A percentile compares a stretch with the other conserved stretches of the same genome.
Conservation (phyloP, 2,113 vertebrate genomes). For the Lates calcarifer region DNA sequence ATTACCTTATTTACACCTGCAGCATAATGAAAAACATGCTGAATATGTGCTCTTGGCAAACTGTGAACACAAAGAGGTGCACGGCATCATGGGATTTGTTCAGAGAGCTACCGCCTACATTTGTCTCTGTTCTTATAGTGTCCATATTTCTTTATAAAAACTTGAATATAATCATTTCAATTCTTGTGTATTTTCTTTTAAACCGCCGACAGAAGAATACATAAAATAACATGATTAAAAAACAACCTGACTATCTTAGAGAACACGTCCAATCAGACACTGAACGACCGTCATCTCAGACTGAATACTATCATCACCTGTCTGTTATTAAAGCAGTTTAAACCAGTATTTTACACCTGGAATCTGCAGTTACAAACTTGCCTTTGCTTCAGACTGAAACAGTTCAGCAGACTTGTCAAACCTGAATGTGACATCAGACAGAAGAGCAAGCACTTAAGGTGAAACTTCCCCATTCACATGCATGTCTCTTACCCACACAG, state of each 20-base stretch:
- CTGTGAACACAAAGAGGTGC: neutral
- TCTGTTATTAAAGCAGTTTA: conserved; percentile 27
- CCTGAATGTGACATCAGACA: conserved; percentile 65
- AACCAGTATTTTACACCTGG: conserved; percentile 14
- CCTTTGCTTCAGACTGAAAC: conserved; percentile 29
- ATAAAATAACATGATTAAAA: neutral
- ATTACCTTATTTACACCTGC: neutral
- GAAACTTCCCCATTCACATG: conserved; percentile 22
- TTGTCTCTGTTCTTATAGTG: neutral
- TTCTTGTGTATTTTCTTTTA: too few species aligned
- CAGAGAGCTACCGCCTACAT: neutral
- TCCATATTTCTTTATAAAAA: neutral
- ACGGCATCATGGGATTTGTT: conserved; percentile 17
- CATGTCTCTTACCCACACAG: neutral
- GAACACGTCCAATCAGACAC: neutral
- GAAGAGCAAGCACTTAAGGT: conserved; percentile 18
- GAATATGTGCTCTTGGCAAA: conserved; percentile 19
- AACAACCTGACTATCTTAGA: neutral
- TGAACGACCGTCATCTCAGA: neutral
- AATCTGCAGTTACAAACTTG: conserved; percentile 43
- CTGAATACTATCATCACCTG: neutral
- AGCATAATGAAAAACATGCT: conserved; percentile 8
- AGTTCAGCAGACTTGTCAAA: conserved; percentile 65
- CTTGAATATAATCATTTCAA: too few species aligned
- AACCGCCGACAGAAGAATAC: too few species aligned